phyloP scores from a whole-genome alignment of 2,888 invertebrate genomes.

The Heliconius sara region DNA sequence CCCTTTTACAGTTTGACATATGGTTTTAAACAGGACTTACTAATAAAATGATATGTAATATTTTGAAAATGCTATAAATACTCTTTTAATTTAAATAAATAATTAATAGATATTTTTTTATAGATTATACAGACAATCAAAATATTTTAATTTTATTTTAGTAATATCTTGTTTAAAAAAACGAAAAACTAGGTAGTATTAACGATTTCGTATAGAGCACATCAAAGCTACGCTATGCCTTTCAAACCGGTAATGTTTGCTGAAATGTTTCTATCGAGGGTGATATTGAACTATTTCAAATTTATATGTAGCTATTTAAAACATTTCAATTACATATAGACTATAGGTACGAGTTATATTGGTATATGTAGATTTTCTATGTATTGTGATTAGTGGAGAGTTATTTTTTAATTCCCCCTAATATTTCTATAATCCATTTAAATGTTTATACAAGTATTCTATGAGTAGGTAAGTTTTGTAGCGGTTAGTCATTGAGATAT shows the following conservation, averaged over 20 bases:
- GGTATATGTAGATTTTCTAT: no score
- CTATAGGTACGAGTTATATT: no score
- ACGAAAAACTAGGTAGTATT: neutral
- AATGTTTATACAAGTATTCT: no score
- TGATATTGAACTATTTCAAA: neutral
- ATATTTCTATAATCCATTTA: no score
- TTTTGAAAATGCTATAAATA: constrained; percentile 14
- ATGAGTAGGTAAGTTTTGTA: no score
- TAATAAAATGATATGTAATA: neutral
- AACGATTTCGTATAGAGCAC: neutral
- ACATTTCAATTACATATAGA: no score
- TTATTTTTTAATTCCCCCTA: no score
- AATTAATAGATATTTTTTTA: neutral
- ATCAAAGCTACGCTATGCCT: neutral
- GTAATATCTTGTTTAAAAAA: neutral
- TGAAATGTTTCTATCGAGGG: neutral
- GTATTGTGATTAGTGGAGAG: no score
- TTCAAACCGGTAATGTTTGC: neutral
- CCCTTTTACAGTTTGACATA: neutral
- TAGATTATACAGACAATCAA: neutral
- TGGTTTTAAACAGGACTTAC: neutral
- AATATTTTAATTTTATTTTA: neutral
- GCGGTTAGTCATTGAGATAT: no score
- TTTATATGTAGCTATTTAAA: no score
- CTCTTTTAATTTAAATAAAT: neutral